Evolutionary conservation across 92 coral and sea anemone genomes (phyloP), one percentile per base, ranked within the genome.

Genomic region (Blastomussa wellsi): DNA sequence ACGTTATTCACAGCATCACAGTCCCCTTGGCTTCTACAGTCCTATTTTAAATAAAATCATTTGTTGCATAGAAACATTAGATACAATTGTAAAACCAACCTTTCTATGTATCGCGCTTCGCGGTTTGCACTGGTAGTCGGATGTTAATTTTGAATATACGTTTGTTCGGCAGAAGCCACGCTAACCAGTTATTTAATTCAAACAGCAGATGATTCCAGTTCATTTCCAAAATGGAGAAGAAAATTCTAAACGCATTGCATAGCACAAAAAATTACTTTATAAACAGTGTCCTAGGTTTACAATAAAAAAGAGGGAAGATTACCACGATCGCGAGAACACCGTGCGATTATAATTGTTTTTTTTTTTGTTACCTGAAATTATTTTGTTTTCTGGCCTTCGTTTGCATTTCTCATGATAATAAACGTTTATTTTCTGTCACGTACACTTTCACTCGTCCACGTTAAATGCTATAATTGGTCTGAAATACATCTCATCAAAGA

Each of bases 401-500:
- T 73, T 75, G 73, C 64, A 83, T 64, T 42, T 57, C 74, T 24
- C 59, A 29, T 32, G 73, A 33, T 32, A 57, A 41, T 83, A 24
- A 74, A 75, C 87, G 47, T 44, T n/a, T 74, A 62, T 60, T 52
- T 32, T 16, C 31, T 44, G 29, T 57, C 42, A 53, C 29, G 55
- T 55, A 49, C 22, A 19, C 8, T 28, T 19, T 83, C 74, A 83
- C 59, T 83, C 87, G 44, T 83, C 66, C 65, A 59, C 13, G 64
- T 59, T 83, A 7, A 74, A 62, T 2, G 57, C 59, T 60, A 83
- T 59, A 74, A 83, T 83, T 75, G 87, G 87, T 74, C 74, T 83
- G 87, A 83, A 83, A 83, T 83, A 83, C 60, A 83, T 75, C 80
- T 83, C 80, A 29, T 83, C 87, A 17, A 83, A n/a, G 49, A 83